Evolutionary conservation across 2,797 vertebrate species (phyloP), one percentile per base, ranked within the genome.

Genomic region (Nyctibius grandis): DNA sequence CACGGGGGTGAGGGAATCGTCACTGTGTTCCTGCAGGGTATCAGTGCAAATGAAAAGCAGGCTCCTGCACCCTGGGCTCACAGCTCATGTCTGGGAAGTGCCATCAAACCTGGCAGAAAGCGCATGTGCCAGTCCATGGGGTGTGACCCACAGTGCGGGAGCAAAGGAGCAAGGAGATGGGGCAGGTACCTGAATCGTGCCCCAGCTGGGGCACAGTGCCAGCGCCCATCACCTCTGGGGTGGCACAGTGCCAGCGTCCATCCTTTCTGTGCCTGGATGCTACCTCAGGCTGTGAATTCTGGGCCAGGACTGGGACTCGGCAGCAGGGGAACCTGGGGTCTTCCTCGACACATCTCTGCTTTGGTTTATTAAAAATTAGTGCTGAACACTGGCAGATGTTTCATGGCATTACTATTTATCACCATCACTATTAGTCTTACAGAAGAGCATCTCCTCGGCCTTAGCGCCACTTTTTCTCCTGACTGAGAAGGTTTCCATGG

Each of bases 161-260:
- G 38, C n/a, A 70, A 76, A 63, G 31, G 34, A 36, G 50, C 12
- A 51, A 44, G 33, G n/a, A 78, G n/a, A 54, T 5, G 28, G 11
- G 25, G 28, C 28, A 6, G 1, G 45, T 25, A 14, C 21, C 23
- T 5, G 28, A 67, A 40, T 0, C 0, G 0, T 0, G 2, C 68
- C 88, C 38, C 53, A 56, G 45, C 15, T 31, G 48, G 25, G 38
- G 16, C 48, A 34, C 11, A 18, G 29, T 9, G 25, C 8, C 2
- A 1, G 19, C 0, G 28, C n/a, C 34, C 15, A 4, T 6, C 28
- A 29, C 31, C 40, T 53, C 68, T 22, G 47, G 29, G 36, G 25
- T 23, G 31, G 22, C 67, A 54, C 53, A 29, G 47, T 6, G 38
- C 53, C 67, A 40, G 29, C 1, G 2, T 7, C 63, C 36, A 33